Percentiles rank a stretch among this genome's conserved stretches.
phyloP scores from a whole-genome alignment of 53 echinoderm and acorn worm species.

The Holothuria scabra region DNA sequence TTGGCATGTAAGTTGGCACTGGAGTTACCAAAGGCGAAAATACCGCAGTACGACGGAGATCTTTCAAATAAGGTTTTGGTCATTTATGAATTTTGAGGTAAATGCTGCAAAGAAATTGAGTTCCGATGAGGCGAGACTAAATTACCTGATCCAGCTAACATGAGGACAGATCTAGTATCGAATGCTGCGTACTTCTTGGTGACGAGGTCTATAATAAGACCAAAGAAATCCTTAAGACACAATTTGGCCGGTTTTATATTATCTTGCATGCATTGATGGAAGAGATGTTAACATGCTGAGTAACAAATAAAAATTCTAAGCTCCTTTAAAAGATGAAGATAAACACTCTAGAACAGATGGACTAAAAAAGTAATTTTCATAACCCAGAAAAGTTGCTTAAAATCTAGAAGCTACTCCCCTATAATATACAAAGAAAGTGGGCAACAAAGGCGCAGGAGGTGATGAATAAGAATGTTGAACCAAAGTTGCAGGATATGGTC shows the following conservation, averaged over 20 bases:
- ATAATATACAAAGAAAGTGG: constrained; percentile 35
- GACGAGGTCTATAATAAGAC: constrained; percentile 18
- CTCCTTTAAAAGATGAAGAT: constrained; percentile 28
- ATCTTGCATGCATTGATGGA: constrained; percentile 51
- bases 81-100: constrained; percentile 34
- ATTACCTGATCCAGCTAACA: constrained; percentile 36
- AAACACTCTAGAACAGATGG: constrained; percentile 30
- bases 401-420: constrained; percentile 38
- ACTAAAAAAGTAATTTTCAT: constrained; percentile 21
- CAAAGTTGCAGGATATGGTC: constrained; percentile 34
- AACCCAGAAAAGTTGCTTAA: constrained; percentile 34
- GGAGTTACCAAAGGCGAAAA: constrained; percentile 36
- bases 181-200: constrained; percentile 39
- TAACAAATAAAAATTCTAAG: constrained; percentile 10
- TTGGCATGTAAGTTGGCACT: background rate
- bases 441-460: constrained; percentile 47
- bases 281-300: constrained; percentile 23
- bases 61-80: constrained; percentile 30
- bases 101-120: constrained; percentile 40
- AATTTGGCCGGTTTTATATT: constrained; percentile 35
- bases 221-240: constrained; percentile 21
- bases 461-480: constrained; percentile 17
- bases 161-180: constrained; percentile 18
- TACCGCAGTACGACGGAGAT: background rate
- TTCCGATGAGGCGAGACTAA: background rate